Conservation (phyloP, 2,797 vertebrate species). For the Erpetoichthys calabaricus region DNA sequence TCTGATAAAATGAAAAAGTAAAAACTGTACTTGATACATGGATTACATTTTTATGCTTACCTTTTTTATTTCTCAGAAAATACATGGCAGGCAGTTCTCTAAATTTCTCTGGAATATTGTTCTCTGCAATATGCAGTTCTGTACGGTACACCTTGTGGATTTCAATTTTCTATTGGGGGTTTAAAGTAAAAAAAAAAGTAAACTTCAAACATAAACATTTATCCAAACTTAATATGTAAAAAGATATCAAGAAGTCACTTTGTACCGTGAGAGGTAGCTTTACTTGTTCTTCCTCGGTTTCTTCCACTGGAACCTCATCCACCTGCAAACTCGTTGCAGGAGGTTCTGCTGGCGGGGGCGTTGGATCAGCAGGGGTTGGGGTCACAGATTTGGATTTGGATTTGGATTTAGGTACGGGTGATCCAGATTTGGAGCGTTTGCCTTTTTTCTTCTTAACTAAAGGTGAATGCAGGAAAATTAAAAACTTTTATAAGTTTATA, state of each 20-base stretch:
- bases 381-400: too few species aligned
- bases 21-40: neutral
- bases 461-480: too few species aligned
- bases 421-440: too few species aligned
- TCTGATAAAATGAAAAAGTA: neutral
- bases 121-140: slow-evolving; percentile 44
- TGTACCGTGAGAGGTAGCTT: neutral
- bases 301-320: too few species aligned
- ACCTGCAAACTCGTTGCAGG: too few species aligned
- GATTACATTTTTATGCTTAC: slow-evolving; percentile 34
- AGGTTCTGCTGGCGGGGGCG: too few species aligned
- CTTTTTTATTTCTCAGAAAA: slow-evolving; percentile 65
- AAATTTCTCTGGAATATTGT: slow-evolving; percentile 50
- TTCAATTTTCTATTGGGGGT: slow-evolving; percentile 36
- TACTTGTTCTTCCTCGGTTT: neutral
- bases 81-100: slow-evolving; percentile 47
- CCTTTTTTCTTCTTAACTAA: too few species aligned
- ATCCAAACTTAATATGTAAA: neutral
- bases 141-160: slow-evolving; percentile 34
- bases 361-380: too few species aligned
- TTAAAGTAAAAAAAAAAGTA: slow-evolving; percentile 10
- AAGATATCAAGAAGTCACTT: neutral
- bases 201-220: neutral
- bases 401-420: too few species aligned
- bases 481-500: too few species aligned